Evolutionary conservation across 1,140 invertebrate species (phyloP).

Genomic region (Drosophila nasuta): DNA sequence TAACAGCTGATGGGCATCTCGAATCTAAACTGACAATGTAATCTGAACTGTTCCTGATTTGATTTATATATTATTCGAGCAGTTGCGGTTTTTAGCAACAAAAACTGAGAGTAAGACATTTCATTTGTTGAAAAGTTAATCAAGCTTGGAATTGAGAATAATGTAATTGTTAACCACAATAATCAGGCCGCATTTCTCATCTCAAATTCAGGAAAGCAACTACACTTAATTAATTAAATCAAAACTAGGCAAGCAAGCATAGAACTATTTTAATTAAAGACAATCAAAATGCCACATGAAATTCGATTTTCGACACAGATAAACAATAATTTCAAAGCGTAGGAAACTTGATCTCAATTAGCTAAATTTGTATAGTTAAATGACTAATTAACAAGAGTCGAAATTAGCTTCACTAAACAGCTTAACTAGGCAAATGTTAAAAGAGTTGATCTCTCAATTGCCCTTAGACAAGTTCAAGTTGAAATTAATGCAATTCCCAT

Average conservation of each 20-base stretch:
- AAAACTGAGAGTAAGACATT: constrained; percentile 43
- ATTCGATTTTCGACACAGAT: background rate
- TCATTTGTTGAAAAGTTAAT: constrained; percentile 62
- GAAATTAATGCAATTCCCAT: constrained; percentile 29
- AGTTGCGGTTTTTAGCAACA: constrained; percentile 45
- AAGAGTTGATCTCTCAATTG: constrained; percentile 19
- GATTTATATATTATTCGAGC: constrained; percentile 16
- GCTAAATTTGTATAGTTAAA: background rate
- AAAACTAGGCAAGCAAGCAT: background rate
- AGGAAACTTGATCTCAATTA: background rate
- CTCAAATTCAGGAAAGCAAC: constrained; percentile 17
- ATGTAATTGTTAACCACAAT: constrained; percentile 53
- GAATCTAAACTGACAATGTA: constrained; percentile 19
- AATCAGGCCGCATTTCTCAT: constrained; percentile 46
- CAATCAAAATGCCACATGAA: background rate
- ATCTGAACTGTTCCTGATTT: constrained; percentile 61
- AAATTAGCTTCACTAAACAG: background rate
- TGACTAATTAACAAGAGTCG: background rate
- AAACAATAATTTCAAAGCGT: background rate
- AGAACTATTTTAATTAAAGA: background rate
- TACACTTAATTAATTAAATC: constrained; percentile 2
- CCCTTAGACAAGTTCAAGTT: constrained; percentile 46
- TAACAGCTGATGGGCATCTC: background rate
- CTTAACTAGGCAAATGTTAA: background rate
- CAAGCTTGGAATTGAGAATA: constrained; percentile 37